Evolutionary conservation across 2,113 vertebrate species (phyloP), one percentile per base, ranked within the genome.

Genomic region (Ardeotis arabs): DNA sequence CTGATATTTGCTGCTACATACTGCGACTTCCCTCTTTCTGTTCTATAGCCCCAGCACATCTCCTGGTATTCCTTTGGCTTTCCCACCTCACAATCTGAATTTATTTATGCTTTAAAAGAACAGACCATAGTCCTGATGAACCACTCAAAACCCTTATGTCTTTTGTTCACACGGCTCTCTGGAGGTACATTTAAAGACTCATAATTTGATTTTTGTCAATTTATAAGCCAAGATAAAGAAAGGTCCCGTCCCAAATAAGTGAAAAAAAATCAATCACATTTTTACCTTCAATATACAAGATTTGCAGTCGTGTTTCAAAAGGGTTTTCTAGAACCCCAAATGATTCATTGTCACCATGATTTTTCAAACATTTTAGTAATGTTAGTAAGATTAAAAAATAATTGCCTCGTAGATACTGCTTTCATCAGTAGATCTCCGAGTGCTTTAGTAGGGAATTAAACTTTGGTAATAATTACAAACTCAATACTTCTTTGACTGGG

Each of bases 361-460:
- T 90, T 88, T 92, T 84, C 47, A n/a, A 64, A 56, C 28, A 49
- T 86, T 96, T 92, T 64, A 78, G 29, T 62, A 67, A 74, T 27
- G 10, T 62, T 74, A 47, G 5, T 59, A 67, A 81, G 49, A 89
- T 62, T 81, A 63, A 75, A 95, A 90, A 90, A 52, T 70, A 88
- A 70, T 76, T 77, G 18, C 29, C 47, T 80, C 28, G 77, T 66
- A 86, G 37, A 41, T 81, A 50, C 10, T 53, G 41, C 49, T 89
- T 84, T 89, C 39, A 56, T 47, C 56, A 78, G 28, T 35, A 90
- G 64, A 72, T 89, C 47, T 75, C 45, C 0, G 1, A 49, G 37
- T 74, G 52, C 44, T 92, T 95, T 95, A 89, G 31, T 8, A 67
- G 23, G 23, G 77, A 91, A 60, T 91, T 73, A 91, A 89, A 84